Conservation (phyloP, 1,140 invertebrate species). For the Aporrectodea caliginosa region DNA sequence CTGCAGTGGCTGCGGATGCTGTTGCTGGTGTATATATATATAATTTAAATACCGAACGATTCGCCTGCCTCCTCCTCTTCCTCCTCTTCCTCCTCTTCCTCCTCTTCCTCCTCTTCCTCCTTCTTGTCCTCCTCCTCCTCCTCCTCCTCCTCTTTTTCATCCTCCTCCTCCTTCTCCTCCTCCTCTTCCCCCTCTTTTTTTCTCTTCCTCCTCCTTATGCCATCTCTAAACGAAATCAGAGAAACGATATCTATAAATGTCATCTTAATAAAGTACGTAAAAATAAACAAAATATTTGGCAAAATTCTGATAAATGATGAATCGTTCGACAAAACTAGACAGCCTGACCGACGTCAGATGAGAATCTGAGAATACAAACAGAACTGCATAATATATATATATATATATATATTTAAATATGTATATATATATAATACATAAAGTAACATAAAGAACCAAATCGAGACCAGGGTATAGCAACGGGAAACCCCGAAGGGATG, state of each 20-base stretch:
- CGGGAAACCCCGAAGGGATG: no score
- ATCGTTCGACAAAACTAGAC: no score
- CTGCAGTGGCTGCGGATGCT: no score
- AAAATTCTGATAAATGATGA: not conserved
- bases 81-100: not conserved
- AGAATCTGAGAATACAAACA: no score
- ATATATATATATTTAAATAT: no score
- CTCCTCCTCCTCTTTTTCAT: not conserved
- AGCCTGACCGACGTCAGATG: no score
- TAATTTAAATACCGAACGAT: no score
- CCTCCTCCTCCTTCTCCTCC: not conserved
- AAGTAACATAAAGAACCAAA: no score
- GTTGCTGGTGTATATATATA: no score
- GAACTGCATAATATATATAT: no score
- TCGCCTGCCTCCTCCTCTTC: not conserved
- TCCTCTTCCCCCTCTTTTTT: not conserved
- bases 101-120: not conserved
- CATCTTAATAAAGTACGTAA: not conserved
- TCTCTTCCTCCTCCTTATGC: not conserved
- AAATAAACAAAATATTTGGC: not conserved
- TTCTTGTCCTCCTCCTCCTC: not conserved
- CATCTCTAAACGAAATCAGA: not conserved
- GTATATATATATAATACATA: no score
- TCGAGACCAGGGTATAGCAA: no score
- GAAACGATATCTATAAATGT: not conserved